phyloP scores from a whole-genome alignment of 2,113 vertebrate genomes.

The Pituophis catenifer region DNA sequence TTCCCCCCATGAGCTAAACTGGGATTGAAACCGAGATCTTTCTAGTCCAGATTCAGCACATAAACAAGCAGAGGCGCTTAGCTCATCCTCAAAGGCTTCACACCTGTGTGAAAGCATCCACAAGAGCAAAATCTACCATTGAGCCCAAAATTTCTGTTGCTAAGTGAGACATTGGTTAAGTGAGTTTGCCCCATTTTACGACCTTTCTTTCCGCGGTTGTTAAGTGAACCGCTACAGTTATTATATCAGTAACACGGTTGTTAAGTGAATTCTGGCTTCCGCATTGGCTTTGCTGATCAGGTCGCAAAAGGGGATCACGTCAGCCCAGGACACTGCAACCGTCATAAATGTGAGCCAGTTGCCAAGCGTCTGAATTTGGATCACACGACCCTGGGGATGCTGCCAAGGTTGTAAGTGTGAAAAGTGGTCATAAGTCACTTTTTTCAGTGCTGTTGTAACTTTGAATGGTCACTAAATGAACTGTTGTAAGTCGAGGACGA shows the following conservation, averaged over 20 bases:
- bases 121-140: accelerated
- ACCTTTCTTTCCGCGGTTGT: not conserved
- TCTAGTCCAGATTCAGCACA: not conserved
- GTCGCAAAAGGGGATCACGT: not conserved
- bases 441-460: not conserved
- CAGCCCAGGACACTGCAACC: not conserved
- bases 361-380: not conserved
- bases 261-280: not conserved
- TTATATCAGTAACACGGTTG: not conserved
- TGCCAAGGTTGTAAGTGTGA: not conserved
- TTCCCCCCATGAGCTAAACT: not conserved
- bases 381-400: not conserved
- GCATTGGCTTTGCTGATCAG: not conserved
- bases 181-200: not conserved
- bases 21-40: not conserved
- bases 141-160: not conserved
- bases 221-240: not conserved
- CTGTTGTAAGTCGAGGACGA: not conserved
- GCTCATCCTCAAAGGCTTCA: not conserved
- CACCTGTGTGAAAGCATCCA: not conserved
- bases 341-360: not conserved
- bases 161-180: not conserved
- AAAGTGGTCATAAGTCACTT: not conserved
- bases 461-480: not conserved
- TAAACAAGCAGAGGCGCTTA: not conserved